Evolutionary conservation across 2,797 vertebrate species (phyloP).

Genomic region (Hirundo rustica): DNA sequence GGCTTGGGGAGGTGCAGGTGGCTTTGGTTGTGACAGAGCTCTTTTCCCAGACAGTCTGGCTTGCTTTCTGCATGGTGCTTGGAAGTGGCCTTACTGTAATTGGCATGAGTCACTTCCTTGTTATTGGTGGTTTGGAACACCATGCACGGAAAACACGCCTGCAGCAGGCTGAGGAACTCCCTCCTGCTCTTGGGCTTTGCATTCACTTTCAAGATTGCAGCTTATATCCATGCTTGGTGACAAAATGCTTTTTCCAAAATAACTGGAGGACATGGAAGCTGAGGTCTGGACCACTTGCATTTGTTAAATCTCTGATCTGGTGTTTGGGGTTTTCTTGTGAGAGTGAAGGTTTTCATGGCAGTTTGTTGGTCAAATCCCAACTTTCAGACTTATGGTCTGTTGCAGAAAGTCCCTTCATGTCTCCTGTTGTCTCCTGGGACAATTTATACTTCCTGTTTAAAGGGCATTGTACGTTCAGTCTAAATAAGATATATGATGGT

Average conservation of each 20-base stretch:
- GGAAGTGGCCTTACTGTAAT: constrained; percentile 25
- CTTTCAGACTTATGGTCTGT: background rate
- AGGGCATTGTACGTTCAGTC: background rate
- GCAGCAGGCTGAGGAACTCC: background rate
- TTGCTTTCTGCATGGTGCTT: constrained; percentile 5
- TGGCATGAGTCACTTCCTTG: constrained; percentile 55
- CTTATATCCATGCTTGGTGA: background rate
- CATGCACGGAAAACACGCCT: accelerated
- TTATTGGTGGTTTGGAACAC: constrained; percentile 21
- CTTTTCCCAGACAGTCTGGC: constrained; percentile 8
- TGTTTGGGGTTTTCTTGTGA: background rate
- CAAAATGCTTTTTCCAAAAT: background rate
- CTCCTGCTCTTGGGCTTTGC: background rate
- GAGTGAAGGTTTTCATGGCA: background rate
- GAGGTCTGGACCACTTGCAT: background rate
- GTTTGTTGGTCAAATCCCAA: background rate
- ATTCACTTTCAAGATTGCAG: background rate
- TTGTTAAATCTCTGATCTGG: background rate
- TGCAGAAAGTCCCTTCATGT: background rate
- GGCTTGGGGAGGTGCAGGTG: background rate
- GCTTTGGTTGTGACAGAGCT: background rate
- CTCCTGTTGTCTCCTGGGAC: background rate
- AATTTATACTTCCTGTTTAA: background rate
- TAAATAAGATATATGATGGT: background rate
- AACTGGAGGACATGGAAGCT: background rate